Evolutionary conservation across 1,140 invertebrate genomes (phyloP).

Genomic region (Habropoda laboriosa): DNA sequence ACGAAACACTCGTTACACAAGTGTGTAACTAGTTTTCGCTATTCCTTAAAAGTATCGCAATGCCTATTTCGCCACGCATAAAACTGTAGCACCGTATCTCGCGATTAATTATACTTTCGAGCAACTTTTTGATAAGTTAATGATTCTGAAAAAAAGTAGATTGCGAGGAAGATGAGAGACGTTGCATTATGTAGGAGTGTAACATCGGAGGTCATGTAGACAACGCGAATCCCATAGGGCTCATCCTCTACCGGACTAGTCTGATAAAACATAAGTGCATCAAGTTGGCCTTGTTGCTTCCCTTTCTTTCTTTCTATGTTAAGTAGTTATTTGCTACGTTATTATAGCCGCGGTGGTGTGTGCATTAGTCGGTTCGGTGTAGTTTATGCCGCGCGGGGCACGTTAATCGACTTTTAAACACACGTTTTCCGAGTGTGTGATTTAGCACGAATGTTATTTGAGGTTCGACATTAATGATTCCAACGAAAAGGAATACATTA

Average conservation of each 20-base stretch:
- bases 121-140: background rate
- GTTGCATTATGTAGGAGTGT: background rate
- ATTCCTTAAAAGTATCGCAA: background rate
- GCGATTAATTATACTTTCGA: background rate
- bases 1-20: too few relatives aligned
- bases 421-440: constrained; percentile 49
- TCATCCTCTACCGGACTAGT: constrained; percentile 4
- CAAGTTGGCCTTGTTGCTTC: constrained; percentile 14
- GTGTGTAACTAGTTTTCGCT: too few relatives aligned
- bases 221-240: constrained; percentile 26
- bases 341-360: constrained; percentile 36
- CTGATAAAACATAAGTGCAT: constrained; percentile 59
- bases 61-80: too few relatives aligned
- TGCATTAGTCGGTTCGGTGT: constrained; percentile 42
- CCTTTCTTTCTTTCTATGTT: constrained; percentile 65
- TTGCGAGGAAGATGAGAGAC: constrained; percentile 16
- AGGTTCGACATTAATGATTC: constrained; percentile 45
- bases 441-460: constrained; percentile 38
- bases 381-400: constrained; percentile 45
- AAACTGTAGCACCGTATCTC: background rate
- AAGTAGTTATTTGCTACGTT: constrained; percentile 63
- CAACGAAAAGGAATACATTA: constrained; percentile 46
- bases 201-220: constrained; percentile 35
- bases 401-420: constrained; percentile 65
- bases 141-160: background rate